phyloP scores from a whole-genome alignment of 2,113 vertebrate genomes.

The Chitala chitala region DNA sequence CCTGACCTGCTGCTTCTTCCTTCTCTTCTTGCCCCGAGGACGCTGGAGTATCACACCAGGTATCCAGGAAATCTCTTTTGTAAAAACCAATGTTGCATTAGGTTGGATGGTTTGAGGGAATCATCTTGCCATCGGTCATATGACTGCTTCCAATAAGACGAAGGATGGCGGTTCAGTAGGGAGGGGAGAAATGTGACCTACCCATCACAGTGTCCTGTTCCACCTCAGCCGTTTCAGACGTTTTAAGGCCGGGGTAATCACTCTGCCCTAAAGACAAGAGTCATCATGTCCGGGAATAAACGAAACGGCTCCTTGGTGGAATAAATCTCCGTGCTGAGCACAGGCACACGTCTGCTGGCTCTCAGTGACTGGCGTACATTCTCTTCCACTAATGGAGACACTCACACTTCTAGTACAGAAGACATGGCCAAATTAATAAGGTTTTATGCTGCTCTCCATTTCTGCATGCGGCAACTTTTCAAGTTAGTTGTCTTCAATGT shows the following conservation, averaged over 20 bases:
- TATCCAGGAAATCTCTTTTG: background rate
- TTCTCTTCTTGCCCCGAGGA: background rate
- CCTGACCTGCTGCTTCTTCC: background rate
- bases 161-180: background rate
- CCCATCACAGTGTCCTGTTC: background rate
- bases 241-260: background rate
- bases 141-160: background rate
- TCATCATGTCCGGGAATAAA: background rate
- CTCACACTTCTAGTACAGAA: too few relatives aligned
- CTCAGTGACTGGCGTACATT: too few relatives aligned
- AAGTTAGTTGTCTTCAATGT: too few relatives aligned
- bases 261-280: background rate
- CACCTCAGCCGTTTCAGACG: background rate
- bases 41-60: background rate
- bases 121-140: background rate
- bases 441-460: too few relatives aligned
- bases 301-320: background rate
- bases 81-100: background rate
- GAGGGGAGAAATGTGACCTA: background rate
- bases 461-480: too few relatives aligned
- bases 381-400: too few relatives aligned
- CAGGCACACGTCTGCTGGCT: too few relatives aligned
- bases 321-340: background rate
- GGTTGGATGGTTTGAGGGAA: background rate
- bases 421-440: too few relatives aligned